Conservation (phyloP, 2,113 vertebrate species). For the Thermophis baileyi region DNA sequence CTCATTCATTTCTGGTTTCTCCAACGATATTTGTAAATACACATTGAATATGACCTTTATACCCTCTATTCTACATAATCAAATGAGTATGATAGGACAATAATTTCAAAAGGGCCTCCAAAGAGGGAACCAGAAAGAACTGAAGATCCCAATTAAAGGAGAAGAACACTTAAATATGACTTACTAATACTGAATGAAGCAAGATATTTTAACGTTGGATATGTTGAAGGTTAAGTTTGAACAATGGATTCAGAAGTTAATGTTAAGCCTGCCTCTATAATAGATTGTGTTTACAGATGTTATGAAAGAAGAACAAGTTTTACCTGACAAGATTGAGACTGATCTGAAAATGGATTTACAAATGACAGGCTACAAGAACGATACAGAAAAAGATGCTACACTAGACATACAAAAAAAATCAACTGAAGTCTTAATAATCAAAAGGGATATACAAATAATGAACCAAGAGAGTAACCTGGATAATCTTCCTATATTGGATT, state of each 20-base stretch:
- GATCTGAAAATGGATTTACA: not conserved
- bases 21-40: not conserved
- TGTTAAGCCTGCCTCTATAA: not conserved
- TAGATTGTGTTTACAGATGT: not conserved
- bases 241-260: not conserved
- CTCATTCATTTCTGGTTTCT: not conserved
- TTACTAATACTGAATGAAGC: not conserved
- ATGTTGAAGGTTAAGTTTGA: not conserved
- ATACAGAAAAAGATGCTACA: not conserved
- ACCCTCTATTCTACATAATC: slow-evolving; percentile 8
- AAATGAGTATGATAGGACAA: not conserved
- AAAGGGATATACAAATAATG: not conserved
- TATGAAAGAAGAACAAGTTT: not conserved
- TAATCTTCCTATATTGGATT: not conserved
- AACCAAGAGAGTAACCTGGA: not conserved
- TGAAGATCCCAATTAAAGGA: not conserved
- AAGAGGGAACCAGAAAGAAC: not conserved
- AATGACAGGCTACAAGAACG: not conserved
- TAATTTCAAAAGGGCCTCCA: not conserved
- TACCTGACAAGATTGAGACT: not conserved
- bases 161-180: not conserved
- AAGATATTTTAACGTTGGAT: not conserved
- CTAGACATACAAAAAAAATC: not conserved
- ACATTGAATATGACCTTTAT: not conserved
- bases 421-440: not conserved